Base-by-base conservation (phyloP, 2,888 invertebrate genomes). In the Ennomos fuscantarius region DNA sequence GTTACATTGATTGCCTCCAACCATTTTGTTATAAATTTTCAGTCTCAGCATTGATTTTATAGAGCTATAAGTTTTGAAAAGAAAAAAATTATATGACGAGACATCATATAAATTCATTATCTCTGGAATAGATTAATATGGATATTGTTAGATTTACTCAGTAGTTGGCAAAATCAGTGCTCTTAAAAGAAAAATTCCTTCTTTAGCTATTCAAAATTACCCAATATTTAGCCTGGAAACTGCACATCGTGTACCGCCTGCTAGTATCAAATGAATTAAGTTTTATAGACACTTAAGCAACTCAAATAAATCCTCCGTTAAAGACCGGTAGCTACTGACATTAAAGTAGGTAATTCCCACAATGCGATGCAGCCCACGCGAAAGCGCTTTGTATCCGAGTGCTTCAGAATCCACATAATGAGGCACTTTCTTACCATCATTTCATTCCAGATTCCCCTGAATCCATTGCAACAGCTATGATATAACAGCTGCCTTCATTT, bases 311-410 rank as follows among this genome's bases (percentile, higher is more conserved):
- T 52, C 40, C 47, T 51, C 41, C n/a, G 51, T 52, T 48, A 48
- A 57, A 57, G 45, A 57, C 52, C 50, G 42, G 46, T 36, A 48
- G 42, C 41, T 36, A 43, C n/a, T 37, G 9, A 42, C 51, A 42
- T 52, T 48, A 58, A 49, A 58, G 53, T 49, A 40, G 48, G 49
- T 59, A 59, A 50, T 54, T 54, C 53, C 45, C 47, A 58, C 47
- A 45, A 53, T 50, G 53, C 53, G 56, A 46, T 50, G 72, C 62
- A 72, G 73, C 70, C 69, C 73, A 72, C 69, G 67, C 67, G 56
- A 61, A 67, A 65, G 58, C 39, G 41, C 39, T 50, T 59, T 60
- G 33, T 60, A 65, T 55, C 51, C 39, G 49, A 61, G 55, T 56
- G 51, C 54, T 62, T 62, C 50, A 35, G 52, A 58, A 62, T 62